These are phyloP conservation scores for Adelphocoris suturalis DNA, from an alignment of 2,888 invertebrate genomes.

Conservation along the genomic window DNA sequence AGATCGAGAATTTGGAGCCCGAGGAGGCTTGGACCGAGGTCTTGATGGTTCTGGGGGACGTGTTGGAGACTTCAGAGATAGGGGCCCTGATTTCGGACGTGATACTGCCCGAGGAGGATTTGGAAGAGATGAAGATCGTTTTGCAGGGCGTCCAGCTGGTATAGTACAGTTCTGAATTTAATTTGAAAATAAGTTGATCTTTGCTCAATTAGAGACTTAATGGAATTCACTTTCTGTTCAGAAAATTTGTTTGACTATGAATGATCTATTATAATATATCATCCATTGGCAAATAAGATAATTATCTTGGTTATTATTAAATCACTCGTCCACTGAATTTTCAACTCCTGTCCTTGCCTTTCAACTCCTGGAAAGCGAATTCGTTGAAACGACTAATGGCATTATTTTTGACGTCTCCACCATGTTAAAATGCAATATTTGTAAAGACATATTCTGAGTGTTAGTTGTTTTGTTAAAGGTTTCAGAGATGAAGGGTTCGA, in stretches of 20 bases:
- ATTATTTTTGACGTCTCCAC: background rate
- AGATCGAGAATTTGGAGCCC: constrained; percentile 58
- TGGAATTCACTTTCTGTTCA: no score
- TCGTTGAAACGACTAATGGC: no score
- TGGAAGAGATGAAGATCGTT: constrained; percentile 61
- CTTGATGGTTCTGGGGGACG: constrained; percentile 56
- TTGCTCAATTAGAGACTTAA: no score
- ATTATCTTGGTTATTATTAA: background rate
- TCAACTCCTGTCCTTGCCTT: no score
- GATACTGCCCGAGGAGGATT: background rate
- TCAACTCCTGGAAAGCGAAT: background rate
- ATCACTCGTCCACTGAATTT: background rate
- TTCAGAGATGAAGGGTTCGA: constrained; percentile 42
- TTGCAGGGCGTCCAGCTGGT: constrained; percentile 61
- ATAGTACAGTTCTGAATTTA: background rate
- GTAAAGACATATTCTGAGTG: no score
- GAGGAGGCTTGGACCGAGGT: constrained; percentile 23
- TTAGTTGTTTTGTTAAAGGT: constrained; percentile 1
- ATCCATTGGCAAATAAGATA: no score
- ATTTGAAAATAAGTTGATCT: no score
- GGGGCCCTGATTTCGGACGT: constrained; percentile 26
- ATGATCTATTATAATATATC: no score
- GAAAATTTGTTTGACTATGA: background rate
- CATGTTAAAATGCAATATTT: no score
- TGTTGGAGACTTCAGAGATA: constrained; percentile 73